Evolutionary conservation across 2,113 vertebrate genomes (phyloP).

Genomic region (Triplophysa rosa): DNA sequence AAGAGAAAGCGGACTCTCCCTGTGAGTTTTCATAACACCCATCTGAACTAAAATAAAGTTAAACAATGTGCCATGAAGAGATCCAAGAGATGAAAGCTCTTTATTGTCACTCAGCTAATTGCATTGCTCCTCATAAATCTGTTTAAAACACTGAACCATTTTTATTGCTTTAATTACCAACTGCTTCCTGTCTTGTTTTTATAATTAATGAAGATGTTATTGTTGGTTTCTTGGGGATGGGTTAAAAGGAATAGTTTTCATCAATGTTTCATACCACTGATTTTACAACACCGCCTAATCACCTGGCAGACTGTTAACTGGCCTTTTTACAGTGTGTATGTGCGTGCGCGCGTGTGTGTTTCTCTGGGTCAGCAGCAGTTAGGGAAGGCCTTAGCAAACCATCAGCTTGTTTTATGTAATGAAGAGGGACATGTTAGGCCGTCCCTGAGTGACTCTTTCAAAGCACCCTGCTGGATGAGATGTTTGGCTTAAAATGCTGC

Average conservation of each 20-base stretch:
- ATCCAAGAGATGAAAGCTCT: background rate
- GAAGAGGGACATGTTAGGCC: conserved; percentile 1
- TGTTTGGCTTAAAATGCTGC: background rate
- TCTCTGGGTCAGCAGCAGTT: conserved; percentile 7
- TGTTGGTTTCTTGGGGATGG: conserved; percentile 57
- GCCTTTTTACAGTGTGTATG: background rate
- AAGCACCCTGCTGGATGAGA: background rate
- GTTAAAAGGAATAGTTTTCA: conserved; percentile 66
- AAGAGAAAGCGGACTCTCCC: no score
- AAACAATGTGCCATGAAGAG: background rate
- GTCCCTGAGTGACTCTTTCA: conserved; percentile 3
- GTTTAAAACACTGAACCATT: conserved; percentile 37
- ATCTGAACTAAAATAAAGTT: background rate
- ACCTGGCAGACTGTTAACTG: background rate
- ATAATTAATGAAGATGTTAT: conserved; percentile 71
- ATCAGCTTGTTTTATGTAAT: conserved; percentile 5
- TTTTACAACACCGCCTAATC: conserved; percentile 50
- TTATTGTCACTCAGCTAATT: background rate
- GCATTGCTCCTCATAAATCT: conserved; percentile 17
- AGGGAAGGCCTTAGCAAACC: background rate
- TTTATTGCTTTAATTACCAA: conserved; percentile 65
- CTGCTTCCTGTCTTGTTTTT: conserved; percentile 59
- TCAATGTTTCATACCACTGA: conserved; percentile 71
- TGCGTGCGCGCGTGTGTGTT: background rate
- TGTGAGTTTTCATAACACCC: background rate